Base-by-base conservation (phyloP, 1,140 invertebrate species). In the Drosophila paulistorum region DNA sequence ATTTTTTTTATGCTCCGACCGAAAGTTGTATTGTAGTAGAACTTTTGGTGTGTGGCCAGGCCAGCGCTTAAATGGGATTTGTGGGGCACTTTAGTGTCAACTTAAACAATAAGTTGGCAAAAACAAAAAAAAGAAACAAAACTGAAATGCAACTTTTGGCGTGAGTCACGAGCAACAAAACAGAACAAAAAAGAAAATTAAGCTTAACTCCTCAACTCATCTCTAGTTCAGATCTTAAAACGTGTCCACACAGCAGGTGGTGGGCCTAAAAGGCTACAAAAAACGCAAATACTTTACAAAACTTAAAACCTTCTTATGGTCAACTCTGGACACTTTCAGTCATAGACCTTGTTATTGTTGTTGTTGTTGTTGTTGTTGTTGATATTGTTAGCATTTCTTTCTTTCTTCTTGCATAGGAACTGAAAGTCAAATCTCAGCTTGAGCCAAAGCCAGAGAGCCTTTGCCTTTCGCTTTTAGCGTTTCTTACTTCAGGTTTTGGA, bases 31-130 rank as follows among this genome's bases (percentile, higher is more conserved):
- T 48, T 48, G 45, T 48, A 48, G 70, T 64, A 54, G 39, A 81
- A 77, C 77, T 81, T 66, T 68, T 54, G 60, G 54, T n/a, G 14
- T 51, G 45, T 51, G 62, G 14, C 11, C n/a, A 37, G 11, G 58
- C 81, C 60, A 87, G 84, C 83, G 74, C 83, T 87, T 87, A 83
- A 87, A 84, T 87, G 83, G 83, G 84, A 87, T 87, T 87, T 87
- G 83, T 80, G 79, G 80, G 77, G 66, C 79, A 83, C 83, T 87
- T 87, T 77, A 83, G 83, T 87, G 84, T 78, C 84, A 87, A 87
- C 83, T 87, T 87, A 89, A 87, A 87, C 83, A 87, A 87, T 83
- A 87, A 87, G 84, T 87, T 87, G 69, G 55, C 20, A 57, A 23
- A 68, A 68, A 23, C 20, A 23, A 23, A 23, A 71, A 74, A 37